A percentile compares a stretch with the other conserved stretches of the same genome.
These are phyloP conservation scores for Bos taurus DNA, from an alignment of 2,113 vertebrate genomes.

Conservation along the genomic window DNA sequence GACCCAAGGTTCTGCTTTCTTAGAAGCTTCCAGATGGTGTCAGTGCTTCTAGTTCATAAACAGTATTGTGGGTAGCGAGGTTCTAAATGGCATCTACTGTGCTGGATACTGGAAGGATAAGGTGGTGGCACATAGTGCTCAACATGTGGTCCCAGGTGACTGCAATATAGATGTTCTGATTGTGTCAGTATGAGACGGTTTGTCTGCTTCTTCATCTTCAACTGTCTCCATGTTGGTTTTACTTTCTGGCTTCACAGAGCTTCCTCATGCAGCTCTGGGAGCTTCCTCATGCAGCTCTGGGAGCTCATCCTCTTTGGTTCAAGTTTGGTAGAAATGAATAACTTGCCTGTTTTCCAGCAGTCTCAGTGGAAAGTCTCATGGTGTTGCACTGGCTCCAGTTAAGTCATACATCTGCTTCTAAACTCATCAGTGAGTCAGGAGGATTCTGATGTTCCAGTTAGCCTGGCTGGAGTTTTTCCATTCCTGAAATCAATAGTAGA, in stretches of 20 bases:
- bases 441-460: not conserved
- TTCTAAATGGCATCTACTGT: not conserved
- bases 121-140: rapidly evolving
- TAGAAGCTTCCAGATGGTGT: not conserved
- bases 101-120: not conserved
- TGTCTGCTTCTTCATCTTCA: not conserved
- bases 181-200: rapidly evolving
- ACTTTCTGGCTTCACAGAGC: too few species aligned
- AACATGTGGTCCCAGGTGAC: too few species aligned
- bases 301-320: not conserved
- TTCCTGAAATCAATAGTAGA: not conserved
- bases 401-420: not conserved
- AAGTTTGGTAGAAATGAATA: not conserved
- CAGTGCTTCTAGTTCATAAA: not conserved
- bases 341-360: not conserved
- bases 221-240: not conserved
- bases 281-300: not conserved
- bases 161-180: not conserved
- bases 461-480: rapidly evolving
- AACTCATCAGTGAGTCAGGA: not conserved
- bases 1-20: not conserved
- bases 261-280: not conserved
- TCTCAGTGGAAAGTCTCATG: not conserved
- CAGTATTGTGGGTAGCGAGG: not conserved
- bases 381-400: not conserved